Conservation (phyloP, 1,140 invertebrate species). For the Cephus cinctus region DNA sequence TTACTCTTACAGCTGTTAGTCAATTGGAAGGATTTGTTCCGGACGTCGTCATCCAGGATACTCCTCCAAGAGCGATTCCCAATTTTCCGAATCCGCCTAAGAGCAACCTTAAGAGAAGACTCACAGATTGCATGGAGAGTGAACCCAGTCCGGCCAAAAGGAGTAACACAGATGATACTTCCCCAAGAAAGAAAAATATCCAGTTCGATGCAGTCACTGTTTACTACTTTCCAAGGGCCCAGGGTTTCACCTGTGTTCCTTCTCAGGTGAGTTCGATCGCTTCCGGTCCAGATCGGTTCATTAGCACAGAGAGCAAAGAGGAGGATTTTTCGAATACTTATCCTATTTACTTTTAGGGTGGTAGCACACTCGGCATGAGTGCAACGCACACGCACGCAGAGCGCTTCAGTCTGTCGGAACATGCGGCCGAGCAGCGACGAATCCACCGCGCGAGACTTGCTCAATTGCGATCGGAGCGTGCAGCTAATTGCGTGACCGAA, state of each 20-base stretch:
- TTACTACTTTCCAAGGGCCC: constrained; percentile 91
- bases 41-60: constrained; percentile 6
- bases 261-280: too few relatives aligned
- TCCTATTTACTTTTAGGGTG: constrained; percentile 62
- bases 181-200: constrained; percentile 74
- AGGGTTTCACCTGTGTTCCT: constrained; percentile 98
- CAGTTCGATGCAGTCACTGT: constrained; percentile 92
- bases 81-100: constrained; percentile 41
- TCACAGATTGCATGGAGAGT: constrained; percentile 45
- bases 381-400: constrained; percentile 77
- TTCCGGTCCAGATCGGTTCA: too few relatives aligned
- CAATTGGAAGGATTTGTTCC: constrained; percentile 13
- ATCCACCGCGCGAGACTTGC: constrained; percentile 81
- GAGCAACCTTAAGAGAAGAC: constrained; percentile 60
- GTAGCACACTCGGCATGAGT: constrained; percentile 95
- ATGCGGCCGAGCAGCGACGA: constrained; percentile 82
- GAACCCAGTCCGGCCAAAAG: constrained; percentile 55
- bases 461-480: constrained; percentile 70
- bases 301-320: too few relatives aligned
- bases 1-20: neutral
- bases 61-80: constrained; percentile 15
- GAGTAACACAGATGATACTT: constrained; percentile 40
- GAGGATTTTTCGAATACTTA: constrained; percentile 4
- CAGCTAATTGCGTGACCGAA: constrained; percentile 44
- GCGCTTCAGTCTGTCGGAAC: constrained; percentile 77